Conservation (phyloP, 1,140 invertebrate genomes). For the Cardiocondyla obscurior region DNA sequence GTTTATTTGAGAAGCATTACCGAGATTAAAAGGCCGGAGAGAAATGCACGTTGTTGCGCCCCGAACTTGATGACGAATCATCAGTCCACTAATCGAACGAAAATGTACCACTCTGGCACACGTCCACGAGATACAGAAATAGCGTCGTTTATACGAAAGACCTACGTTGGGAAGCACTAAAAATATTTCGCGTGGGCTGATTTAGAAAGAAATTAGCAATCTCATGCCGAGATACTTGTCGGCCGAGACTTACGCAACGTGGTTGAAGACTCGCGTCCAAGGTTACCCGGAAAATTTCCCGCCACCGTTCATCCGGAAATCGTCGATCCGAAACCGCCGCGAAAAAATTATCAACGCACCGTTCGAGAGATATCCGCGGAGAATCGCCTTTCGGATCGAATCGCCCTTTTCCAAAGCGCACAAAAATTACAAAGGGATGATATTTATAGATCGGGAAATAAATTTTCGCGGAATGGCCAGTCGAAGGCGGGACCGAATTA, state of each 20-base stretch:
- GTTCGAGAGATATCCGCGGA: neutral
- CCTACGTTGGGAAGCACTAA: constrained; percentile 45
- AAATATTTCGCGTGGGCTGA: constrained; percentile 47
- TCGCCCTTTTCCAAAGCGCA: too few relatives aligned
- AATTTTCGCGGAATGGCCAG: too few relatives aligned
- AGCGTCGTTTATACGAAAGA: constrained; percentile 17
- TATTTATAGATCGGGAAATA: too few relatives aligned
- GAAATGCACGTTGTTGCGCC: neutral
- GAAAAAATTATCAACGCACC: neutral
- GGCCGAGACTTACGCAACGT: constrained; percentile 8
- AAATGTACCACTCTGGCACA: neutral
- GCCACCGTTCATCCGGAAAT: neutral
- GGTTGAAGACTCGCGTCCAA: neutral
- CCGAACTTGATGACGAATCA: constrained; percentile 11
- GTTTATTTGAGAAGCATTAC: too few relatives aligned
- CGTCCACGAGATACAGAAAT: constrained; percentile 32
- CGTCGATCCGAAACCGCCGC: neutral
- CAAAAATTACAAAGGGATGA: too few relatives aligned
- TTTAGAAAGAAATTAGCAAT: constrained; percentile 33
- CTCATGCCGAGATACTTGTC: constrained; percentile 4
- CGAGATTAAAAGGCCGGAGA: neutral
- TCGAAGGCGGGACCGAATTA: too few relatives aligned
- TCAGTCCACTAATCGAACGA: neutral
- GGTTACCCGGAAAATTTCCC: constrained; percentile 2
- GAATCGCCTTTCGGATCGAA: neutral